phyloP scores from a whole-genome alignment of 2,888 invertebrate genomes.

The Temnothorax rugatulus region DNA sequence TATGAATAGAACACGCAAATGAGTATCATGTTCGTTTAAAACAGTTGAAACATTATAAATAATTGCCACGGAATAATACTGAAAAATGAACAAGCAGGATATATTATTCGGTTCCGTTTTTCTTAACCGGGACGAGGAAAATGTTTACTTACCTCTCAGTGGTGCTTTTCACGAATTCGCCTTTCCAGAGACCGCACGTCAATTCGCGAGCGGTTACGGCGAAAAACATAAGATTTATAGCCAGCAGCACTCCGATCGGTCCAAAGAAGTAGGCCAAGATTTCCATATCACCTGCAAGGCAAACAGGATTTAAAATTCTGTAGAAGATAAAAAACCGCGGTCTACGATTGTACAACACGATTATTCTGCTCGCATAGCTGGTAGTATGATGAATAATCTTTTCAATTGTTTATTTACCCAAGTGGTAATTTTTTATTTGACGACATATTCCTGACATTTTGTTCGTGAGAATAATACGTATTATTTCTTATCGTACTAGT shows the following conservation, averaged over 20 bases:
- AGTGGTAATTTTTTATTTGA: background rate
- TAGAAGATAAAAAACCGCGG: background rate
- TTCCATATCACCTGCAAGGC: slow-evolving; percentile 90
- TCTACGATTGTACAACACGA: background rate
- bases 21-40: background rate
- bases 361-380: background rate
- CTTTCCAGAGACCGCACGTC: slow-evolving; percentile 95
- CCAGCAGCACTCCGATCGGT: slow-evolving; percentile 92
- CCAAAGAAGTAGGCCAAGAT: slow-evolving; percentile 95
- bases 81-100: slow-evolving; percentile 11
- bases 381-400: background rate
- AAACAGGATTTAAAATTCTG: slow-evolving; percentile 24
- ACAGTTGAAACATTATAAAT: slow-evolving; percentile 8
- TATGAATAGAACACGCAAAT: background rate
- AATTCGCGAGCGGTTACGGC: slow-evolving; percentile 93
- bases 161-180: slow-evolving; percentile 95
- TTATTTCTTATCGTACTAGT: background rate
- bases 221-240: slow-evolving; percentile 93
- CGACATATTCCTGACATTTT: background rate
- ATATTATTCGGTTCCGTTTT: background rate
- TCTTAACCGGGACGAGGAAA: background rate
- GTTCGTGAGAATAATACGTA: background rate
- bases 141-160: slow-evolving; percentile 88
- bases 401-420: background rate
- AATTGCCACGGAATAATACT: background rate